phyloP scores from a whole-genome alignment of 1,140 invertebrate genomes.

The Nylanderia fulva region DNA sequence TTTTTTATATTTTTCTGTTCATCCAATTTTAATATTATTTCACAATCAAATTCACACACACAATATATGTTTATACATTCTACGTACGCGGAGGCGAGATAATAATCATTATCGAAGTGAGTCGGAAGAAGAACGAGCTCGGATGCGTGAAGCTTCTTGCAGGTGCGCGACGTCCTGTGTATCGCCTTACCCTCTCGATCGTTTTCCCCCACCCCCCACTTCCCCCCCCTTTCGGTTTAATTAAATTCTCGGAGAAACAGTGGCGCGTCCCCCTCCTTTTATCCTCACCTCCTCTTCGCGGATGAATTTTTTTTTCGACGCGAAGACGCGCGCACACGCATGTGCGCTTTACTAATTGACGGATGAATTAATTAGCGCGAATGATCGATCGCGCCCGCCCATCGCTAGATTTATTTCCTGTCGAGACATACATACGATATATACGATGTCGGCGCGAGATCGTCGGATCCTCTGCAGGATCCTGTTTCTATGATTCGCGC shows the following conservation, averaged over 20 bases:
- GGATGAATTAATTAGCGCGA: conserved; percentile 83
- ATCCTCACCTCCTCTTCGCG: conserved; percentile 14
- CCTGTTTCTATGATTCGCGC: not conserved
- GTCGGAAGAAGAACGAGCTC: conserved; percentile 71
- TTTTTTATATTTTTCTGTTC: not conserved
- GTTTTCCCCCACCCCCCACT: conserved; percentile 66
- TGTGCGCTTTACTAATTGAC: conserved; percentile 80
- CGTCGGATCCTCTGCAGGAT: not conserved
- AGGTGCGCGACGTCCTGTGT: conserved; percentile 75
- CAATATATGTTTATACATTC: not conserved
- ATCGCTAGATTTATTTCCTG: conserved; percentile 67
- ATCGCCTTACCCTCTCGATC: conserved; percentile 74
- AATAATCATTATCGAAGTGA: conserved; percentile 75
- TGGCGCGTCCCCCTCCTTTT: conserved; percentile 53
- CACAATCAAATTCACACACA: not conserved
- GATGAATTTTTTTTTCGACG: not conserved
- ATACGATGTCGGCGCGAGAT: conserved; percentile 12
- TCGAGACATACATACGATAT: conserved; percentile 35
- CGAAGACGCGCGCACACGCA: conserved; percentile 42
- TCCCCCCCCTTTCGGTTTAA: too few species aligned
- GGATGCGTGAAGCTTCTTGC: conserved; percentile 75
- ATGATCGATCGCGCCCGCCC: conserved; percentile 80
- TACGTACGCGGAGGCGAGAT: conserved; percentile 48
- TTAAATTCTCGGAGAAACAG: conserved; percentile 81
- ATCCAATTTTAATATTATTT: not conserved